Evolutionary conservation across 53 echinoderm and acorn worm genomes (phyloP).

Genomic region (Mesocentrotus franciscanus): DNA sequence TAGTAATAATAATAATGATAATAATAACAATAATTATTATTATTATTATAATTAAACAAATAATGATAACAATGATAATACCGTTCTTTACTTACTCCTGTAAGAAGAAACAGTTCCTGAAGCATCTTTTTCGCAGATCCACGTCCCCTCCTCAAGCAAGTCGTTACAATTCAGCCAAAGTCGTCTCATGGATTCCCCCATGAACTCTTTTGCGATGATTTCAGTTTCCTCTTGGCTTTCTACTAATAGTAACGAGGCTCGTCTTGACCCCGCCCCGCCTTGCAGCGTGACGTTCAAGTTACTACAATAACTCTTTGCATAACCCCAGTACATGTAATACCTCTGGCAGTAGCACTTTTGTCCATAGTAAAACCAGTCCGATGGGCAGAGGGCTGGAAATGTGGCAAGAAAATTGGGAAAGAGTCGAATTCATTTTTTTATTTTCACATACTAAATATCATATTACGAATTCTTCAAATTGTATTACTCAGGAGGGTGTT

Average conservation of each 20-base stretch:
- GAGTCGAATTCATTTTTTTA: neutral
- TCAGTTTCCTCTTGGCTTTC: constrained; percentile 22
- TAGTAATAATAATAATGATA: neutral
- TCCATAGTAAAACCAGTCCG: constrained; percentile 1
- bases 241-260: neutral
- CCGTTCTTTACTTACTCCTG: neutral
- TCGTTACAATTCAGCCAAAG: constrained; percentile 24
- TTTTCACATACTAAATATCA: neutral
- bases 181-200: neutral
- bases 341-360: neutral
- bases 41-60: neutral
- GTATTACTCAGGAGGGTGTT: too few relatives aligned
- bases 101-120: neutral
- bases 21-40: neutral
- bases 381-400: neutral
- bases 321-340: neutral
- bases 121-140: constrained; percentile 34
- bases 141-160: neutral
- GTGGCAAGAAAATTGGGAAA: neutral
- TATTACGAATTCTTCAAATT: too few relatives aligned
- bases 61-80: neutral
- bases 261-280: neutral
- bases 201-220: neutral
- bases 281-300: neutral
- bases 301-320: neutral